phyloP scores from a whole-genome alignment of 2,113 vertebrate genomes.

The Galbula dea region DNA sequence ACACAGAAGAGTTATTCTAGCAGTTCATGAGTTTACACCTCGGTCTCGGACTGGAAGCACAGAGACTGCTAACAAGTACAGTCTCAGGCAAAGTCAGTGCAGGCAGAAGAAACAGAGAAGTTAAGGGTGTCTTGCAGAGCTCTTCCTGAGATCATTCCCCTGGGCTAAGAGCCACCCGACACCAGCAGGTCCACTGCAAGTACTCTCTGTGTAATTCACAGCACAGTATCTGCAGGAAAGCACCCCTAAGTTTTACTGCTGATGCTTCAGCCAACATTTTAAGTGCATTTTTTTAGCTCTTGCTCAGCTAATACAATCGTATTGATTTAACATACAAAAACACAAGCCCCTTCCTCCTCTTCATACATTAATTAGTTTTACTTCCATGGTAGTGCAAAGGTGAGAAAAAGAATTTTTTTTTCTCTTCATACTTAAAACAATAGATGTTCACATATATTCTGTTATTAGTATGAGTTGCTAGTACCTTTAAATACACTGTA shows the following conservation, averaged over 20 bases:
- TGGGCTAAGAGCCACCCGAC: not conserved
- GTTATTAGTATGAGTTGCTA: not conserved
- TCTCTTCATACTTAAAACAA: not conserved
- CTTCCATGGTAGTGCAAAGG: not conserved
- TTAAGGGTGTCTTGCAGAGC: not conserved
- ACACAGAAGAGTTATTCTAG: not conserved
- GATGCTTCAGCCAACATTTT: not conserved
- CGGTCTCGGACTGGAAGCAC: not conserved
- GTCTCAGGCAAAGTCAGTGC: not conserved
- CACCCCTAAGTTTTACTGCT: not conserved
- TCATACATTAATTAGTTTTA: not conserved
- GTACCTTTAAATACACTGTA: not conserved
- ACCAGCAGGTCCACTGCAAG: fast-evolving
- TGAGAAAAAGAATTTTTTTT: not conserved
- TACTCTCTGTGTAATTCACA: not conserved
- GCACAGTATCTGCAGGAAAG: not conserved
- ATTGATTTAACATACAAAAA: not conserved
- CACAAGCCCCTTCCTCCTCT: not conserved
- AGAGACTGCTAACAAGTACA: not conserved
- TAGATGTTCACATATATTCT: not conserved
- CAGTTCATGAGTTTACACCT: not conserved
- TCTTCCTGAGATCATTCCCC: not conserved
- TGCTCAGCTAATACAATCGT: not conserved
- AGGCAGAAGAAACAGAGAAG: not conserved
- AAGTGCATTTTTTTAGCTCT: not conserved